These are phyloP conservation scores for Stigmatopora argus DNA, from an alignment of 2,113 vertebrate genomes.

Conservation along the genomic window DNA sequence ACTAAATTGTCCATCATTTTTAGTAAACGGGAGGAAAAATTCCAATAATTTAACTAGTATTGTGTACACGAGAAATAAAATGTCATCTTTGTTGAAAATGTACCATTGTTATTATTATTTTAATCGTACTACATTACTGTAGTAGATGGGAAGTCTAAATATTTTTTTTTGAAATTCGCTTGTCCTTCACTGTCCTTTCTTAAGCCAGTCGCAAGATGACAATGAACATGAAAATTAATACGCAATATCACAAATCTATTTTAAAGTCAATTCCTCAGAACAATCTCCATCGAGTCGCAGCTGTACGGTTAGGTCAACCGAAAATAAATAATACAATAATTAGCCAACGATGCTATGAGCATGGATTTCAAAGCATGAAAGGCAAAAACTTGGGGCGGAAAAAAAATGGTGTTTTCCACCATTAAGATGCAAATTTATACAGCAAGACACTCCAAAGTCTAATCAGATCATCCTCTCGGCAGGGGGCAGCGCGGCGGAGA, in stretches of 20 bases:
- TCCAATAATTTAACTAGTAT: too few species aligned
- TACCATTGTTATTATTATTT: too few species aligned
- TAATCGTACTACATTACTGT: too few species aligned
- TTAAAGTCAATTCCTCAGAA: not conserved
- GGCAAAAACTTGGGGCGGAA: constrained; percentile 7
- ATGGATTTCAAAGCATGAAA: constrained; percentile 16
- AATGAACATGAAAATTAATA: not conserved
- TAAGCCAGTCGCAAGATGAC: not conserved
- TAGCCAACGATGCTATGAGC: constrained; percentile 6
- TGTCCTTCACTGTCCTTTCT: not conserved
- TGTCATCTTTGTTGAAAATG: too few species aligned
- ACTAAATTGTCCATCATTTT: not conserved
- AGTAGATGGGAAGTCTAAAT: too few species aligned
- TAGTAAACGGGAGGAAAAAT: not conserved
- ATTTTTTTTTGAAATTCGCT: not conserved
- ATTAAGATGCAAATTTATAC: constrained; percentile 61
- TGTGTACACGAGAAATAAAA: too few species aligned
- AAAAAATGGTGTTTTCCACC: constrained; percentile 41
- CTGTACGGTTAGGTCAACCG: not conserved
- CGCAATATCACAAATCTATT: not conserved
- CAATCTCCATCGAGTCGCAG: not conserved
- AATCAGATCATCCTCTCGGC: constrained; percentile 60
- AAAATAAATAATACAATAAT: constrained; percentile 7
- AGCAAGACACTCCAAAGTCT: constrained; percentile 51
- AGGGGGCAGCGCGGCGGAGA: constrained; percentile 38